Conservation (phyloP, 2,113 vertebrate species). For the Oriolus oriolus region DNA sequence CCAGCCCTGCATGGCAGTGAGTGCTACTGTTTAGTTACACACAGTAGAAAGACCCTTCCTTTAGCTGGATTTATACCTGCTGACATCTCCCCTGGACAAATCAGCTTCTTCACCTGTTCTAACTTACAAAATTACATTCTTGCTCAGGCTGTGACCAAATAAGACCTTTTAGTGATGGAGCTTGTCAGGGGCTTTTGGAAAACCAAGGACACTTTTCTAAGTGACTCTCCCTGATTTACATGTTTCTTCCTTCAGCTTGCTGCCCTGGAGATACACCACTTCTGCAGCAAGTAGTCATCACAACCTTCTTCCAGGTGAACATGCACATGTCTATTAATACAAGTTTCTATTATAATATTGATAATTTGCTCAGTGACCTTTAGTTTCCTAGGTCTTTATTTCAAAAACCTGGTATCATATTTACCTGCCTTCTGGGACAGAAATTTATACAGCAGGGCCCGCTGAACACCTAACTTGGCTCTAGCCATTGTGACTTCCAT, state of each 20-base stretch:
- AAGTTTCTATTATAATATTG: background rate
- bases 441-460: background rate
- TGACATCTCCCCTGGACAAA: background rate
- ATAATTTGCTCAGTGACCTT: background rate
- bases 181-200: background rate
- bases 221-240: background rate
- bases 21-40: background rate
- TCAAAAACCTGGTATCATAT: background rate
- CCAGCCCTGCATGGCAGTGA: background rate
- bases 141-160: background rate
- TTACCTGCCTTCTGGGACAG: background rate
- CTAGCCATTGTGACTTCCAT: background rate
- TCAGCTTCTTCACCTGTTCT: background rate
- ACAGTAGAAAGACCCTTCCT: background rate
- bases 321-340: background rate
- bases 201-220: background rate
- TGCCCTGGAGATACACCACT: background rate
- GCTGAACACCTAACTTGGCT: background rate
- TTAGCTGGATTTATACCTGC: background rate
- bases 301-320: background rate
- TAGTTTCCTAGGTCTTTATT: background rate
- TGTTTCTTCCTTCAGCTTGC: background rate
- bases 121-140: background rate
- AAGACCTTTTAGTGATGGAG: background rate
- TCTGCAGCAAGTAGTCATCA: accelerated